phyloP scores from a whole-genome alignment of 2,888 invertebrate species.

The Euzophera pinguis region DNA sequence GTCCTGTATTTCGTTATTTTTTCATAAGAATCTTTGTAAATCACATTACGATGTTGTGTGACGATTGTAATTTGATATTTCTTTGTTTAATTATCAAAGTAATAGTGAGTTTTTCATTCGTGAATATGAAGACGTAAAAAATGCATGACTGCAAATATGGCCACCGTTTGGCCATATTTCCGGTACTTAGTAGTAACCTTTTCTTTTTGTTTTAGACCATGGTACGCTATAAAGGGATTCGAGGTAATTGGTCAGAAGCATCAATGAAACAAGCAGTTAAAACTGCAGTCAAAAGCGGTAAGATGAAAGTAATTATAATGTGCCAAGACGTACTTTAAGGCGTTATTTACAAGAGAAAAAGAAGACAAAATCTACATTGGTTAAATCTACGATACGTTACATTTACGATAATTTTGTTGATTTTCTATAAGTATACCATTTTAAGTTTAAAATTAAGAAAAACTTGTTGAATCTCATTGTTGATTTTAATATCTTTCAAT shows the following conservation, averaged over 20 bases:
- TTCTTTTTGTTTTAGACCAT: too few species aligned
- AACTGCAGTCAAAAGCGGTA: constrained; percentile 15
- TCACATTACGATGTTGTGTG: not conserved
- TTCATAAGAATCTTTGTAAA: too few species aligned
- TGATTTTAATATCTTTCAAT: constrained; percentile 3
- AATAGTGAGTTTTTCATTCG: constrained; percentile 19
- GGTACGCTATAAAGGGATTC: constrained; percentile 10
- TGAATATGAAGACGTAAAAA: constrained; percentile 18
- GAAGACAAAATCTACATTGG: not conserved
- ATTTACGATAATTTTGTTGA: too few species aligned
- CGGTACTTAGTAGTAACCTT: too few species aligned
- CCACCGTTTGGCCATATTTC: too few species aligned
- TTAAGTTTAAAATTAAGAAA: too few species aligned
- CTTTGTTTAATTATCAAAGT: constrained; percentile 20
- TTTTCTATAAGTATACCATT: too few species aligned
- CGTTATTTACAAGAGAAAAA: constrained; percentile 17
- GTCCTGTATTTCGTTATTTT: not conserved
- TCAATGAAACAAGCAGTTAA: constrained; percentile 18
- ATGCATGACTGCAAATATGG: constrained; percentile 12
- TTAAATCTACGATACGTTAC: too few species aligned
- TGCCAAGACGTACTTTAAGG: too few species aligned
- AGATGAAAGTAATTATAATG: too few species aligned
- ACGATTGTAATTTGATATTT: constrained; percentile 20
- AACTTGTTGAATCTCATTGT: too few species aligned
- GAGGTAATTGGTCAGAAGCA: constrained; percentile 22